phyloP scores from a whole-genome alignment of 2,888 invertebrate genomes.

The Dichetophora obliterata region DNA sequence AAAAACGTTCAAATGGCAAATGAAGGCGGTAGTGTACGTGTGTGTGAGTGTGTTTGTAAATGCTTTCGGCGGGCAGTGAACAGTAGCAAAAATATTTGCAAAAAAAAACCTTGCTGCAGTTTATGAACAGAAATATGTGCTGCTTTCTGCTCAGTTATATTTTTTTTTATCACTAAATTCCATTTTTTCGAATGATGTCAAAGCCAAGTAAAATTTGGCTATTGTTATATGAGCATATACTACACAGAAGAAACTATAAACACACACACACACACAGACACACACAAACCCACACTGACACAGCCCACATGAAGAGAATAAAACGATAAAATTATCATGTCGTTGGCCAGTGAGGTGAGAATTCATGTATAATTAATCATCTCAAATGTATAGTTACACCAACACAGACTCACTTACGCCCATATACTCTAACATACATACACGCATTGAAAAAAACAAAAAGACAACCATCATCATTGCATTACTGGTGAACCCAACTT shows the following conservation, averaged over 20 bases:
- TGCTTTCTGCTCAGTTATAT: neutral
- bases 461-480: neutral
- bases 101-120: conserved; percentile 19
- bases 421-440: neutral
- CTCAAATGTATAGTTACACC: neutral
- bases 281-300: neutral
- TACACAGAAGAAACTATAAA: neutral
- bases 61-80: neutral
- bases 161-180: neutral
- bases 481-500: neutral
- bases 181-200: neutral
- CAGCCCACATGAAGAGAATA: neutral
- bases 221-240: conserved; percentile 3
- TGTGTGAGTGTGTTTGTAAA: neutral
- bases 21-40: neutral
- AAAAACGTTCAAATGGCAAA: conserved; percentile 31
- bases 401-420: neutral
- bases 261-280: neutral
- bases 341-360: neutral
- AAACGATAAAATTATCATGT: neutral
- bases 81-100: neutral
- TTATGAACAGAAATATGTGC: conserved; percentile 19
- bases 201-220: neutral
- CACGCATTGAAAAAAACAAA: neutral
- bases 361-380: conserved; percentile 18